Percentiles rank a stretch among this genome's conserved stretches.
Evolutionary conservation across 2,797 vertebrate species (phyloP).

Genomic region (Alfaro cultratus): DNA sequence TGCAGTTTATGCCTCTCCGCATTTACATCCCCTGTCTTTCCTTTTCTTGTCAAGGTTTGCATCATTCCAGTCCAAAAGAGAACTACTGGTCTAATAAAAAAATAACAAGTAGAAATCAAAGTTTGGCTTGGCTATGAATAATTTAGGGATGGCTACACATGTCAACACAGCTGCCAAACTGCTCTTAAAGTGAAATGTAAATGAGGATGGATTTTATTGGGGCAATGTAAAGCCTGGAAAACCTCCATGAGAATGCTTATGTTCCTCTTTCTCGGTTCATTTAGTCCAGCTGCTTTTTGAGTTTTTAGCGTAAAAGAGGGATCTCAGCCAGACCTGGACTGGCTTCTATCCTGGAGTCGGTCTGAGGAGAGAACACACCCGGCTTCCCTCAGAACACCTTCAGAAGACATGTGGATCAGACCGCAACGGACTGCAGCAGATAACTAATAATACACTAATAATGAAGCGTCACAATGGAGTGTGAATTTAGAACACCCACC

Average conservation of each 20-base stretch:
- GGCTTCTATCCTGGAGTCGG: not conserved
- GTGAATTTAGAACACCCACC: not conserved
- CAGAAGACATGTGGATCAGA: not conserved
- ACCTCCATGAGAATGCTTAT: not conserved
- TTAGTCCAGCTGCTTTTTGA: not conserved
- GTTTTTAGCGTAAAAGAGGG: not conserved
- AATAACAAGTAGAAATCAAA: not conserved
- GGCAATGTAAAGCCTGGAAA: not conserved
- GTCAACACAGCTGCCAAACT: not conserved
- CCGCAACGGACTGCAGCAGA: not conserved
- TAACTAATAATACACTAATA: no score
- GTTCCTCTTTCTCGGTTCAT: not conserved
- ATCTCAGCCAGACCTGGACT: not conserved
- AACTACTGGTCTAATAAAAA: not conserved
- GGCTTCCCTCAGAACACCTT: not conserved
- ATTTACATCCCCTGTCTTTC: not conserved
- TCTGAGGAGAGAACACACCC: not conserved
- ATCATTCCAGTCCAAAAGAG: not conserved
- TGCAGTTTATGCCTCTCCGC: not conserved
- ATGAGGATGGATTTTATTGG: not conserved
- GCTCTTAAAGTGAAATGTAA: constrained; percentile 1
- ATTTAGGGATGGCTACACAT: not conserved
- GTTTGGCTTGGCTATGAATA: not conserved
- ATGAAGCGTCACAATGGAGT: no score
- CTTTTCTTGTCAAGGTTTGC: not conserved